A percentile compares a stretch with the other conserved stretches of the same genome.
Conservation (phyloP, 1,140 invertebrate species). For the Hyphantria cunea region DNA sequence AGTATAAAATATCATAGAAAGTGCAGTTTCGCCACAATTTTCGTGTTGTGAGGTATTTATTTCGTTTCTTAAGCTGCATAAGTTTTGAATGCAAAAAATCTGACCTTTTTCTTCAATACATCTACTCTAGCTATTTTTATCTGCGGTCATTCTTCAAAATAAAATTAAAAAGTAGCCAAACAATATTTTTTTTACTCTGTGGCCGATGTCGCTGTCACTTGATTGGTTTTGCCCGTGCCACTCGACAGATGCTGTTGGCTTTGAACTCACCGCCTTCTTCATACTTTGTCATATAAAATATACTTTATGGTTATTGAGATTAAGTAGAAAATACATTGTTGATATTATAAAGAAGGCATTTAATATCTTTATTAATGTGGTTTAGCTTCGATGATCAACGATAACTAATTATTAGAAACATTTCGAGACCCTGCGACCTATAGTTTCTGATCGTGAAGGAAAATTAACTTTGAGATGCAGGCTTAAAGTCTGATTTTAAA, state of each 20-base stretch:
- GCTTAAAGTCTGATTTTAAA: conserved; percentile 34
- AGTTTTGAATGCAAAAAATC: too few relatives aligned
- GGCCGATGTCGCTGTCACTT: conserved; percentile 61
- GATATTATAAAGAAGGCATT: conserved; percentile 57
- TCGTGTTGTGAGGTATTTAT: too few relatives aligned
- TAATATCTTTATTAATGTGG: conserved; percentile 81
- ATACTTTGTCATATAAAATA: conserved; percentile 19
- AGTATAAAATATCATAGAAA: too few relatives aligned
- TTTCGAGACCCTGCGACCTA: conserved; percentile 63
- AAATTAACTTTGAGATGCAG: conserved; percentile 36
- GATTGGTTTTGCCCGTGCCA: conserved; percentile 75
- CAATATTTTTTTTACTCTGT: conserved; percentile 29
- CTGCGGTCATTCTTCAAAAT: conserved; percentile 13
- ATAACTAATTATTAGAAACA: conserved; percentile 82
- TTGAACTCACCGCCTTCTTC: conserved; percentile 70
- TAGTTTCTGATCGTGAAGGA: conserved; percentile 35
- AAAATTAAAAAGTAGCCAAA: conserved; percentile 24
- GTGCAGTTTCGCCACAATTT: too few relatives aligned
- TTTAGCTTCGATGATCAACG: conserved; percentile 76
- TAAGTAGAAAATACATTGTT: conserved; percentile 34
- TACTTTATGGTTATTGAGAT: conserved; percentile 26
- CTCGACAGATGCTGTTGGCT: conserved; percentile 65
- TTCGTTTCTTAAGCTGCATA: too few relatives aligned
- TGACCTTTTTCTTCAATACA: not conserved
- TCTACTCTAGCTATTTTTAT: conserved; percentile 15